phyloP scores from a whole-genome alignment of 2,888 invertebrate species.

The Phasia obesa region DNA sequence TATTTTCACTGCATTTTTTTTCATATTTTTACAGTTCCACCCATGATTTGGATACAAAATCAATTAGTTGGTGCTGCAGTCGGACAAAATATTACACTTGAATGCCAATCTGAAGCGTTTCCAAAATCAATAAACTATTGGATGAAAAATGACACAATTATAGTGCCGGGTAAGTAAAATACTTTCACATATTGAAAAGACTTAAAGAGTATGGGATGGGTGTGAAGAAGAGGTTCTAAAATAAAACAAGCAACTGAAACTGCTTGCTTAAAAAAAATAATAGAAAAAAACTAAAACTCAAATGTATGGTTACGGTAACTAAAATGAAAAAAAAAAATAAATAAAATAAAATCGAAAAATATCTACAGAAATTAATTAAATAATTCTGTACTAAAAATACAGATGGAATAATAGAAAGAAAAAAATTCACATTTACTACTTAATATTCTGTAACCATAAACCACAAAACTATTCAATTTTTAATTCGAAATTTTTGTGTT shows the following conservation, averaged over 20 bases:
- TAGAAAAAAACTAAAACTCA: background rate
- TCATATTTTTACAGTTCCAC: constrained; percentile 85
- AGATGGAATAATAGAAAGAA: background rate
- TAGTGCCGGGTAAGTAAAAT: constrained; percentile 84
- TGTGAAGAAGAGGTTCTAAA: background rate
- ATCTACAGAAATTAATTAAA: constrained; percentile 59
- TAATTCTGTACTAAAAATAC: constrained; percentile 15
- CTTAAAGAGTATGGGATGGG: background rate
- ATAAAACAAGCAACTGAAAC: constrained; percentile 10
- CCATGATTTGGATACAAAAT: constrained; percentile 89
- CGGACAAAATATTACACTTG: constrained; percentile 86
- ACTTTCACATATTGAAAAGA: background rate
- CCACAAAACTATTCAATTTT: constrained; percentile 56
- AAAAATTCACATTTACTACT: constrained; percentile 14
- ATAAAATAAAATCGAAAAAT: constrained; percentile 7
- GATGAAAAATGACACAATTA: constrained; percentile 86
- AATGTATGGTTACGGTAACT: background rate
- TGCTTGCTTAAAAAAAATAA: background rate
- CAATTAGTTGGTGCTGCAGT: constrained; percentile 87
- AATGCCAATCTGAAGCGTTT: constrained; percentile 88
- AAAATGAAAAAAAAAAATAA: background rate
- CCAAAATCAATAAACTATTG: constrained; percentile 90
- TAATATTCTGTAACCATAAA: constrained; percentile 55
- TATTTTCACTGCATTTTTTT: constrained; percentile 17
- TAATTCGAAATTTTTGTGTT: constrained; percentile 50